These are phyloP conservation scores for Lasioglossum oenotherae DNA, from an alignment of 2,888 invertebrate species.

Conservation along the genomic window DNA sequence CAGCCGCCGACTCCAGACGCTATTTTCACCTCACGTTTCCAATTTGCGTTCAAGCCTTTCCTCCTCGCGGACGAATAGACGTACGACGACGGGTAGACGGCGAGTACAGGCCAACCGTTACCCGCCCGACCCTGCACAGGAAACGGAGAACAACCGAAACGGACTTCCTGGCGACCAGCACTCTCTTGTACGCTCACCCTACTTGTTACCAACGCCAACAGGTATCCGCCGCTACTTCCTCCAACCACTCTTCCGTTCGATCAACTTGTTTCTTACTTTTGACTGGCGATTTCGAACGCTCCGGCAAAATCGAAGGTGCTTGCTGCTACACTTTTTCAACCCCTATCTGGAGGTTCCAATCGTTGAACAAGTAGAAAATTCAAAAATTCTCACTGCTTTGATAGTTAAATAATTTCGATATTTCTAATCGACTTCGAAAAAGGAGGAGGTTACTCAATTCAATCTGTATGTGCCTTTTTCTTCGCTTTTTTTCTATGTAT, in stretches of 20 bases:
- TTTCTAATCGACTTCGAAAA: no score
- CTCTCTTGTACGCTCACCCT: constrained; percentile 24
- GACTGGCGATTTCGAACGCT: background rate
- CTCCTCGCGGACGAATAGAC: constrained; percentile 63
- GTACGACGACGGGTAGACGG: constrained; percentile 18
- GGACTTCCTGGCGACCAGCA: constrained; percentile 23
- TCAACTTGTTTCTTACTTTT: constrained; percentile 6
- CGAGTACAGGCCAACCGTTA: background rate
- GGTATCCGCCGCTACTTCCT: constrained; percentile 61
- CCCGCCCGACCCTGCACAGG: constrained; percentile 26
- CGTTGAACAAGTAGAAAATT: background rate
- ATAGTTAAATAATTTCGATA: no score
- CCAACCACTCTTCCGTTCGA: constrained; percentile 5
- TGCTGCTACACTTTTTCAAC: background rate
- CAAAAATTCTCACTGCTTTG: no score
- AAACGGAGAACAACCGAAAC: constrained; percentile 6
- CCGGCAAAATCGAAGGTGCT: background rate
- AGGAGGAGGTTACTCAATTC: no score
- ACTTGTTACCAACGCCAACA: constrained; percentile 68
- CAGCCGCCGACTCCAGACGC: constrained; percentile 37
- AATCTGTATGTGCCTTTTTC: no score
- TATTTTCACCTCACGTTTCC: constrained; percentile 77
- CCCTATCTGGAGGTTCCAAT: no score
- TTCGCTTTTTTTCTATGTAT: no score
- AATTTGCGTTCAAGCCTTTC: constrained; percentile 73